Evolutionary conservation across 2,113 vertebrate species (phyloP).

Genomic region (Heloderma charlesbogerti): DNA sequence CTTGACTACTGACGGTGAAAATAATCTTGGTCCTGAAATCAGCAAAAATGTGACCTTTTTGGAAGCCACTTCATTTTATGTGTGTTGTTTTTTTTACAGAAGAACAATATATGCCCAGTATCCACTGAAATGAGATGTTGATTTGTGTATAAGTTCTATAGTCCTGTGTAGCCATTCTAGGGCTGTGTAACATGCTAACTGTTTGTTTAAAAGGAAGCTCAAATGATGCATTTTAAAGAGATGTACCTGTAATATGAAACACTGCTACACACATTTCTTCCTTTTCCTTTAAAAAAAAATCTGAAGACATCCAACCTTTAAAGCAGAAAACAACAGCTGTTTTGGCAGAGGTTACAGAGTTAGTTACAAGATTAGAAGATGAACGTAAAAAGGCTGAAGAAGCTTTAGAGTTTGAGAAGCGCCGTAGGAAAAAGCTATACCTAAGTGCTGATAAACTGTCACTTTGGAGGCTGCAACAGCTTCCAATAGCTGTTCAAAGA

Average conservation of each 20-base stretch:
- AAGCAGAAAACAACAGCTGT: slow-evolving; percentile 80
- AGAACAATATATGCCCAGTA: not conserved
- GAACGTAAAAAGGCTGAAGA: slow-evolving; percentile 83
- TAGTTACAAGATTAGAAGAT: slow-evolving; percentile 86
- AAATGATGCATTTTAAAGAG: slow-evolving; percentile 46
- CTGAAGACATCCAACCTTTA: slow-evolving; percentile 66
- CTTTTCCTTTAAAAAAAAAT: slow-evolving; percentile 56
- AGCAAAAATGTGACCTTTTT: not conserved
- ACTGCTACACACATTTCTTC: not conserved
- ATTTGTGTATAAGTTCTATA: slow-evolving; percentile 19
- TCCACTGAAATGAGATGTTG: not conserved
- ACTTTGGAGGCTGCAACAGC: slow-evolving; percentile 82
- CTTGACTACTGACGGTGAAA: not conserved
- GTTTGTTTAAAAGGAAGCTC: slow-evolving; percentile 14
- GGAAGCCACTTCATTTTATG: not conserved
- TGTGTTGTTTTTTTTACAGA: not conserved
- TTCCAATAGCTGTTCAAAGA: slow-evolving; percentile 79
- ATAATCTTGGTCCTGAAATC: not conserved
- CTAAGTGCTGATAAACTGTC: slow-evolving; percentile 78
- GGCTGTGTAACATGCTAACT: slow-evolving; percentile 1
- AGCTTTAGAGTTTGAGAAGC: slow-evolving; percentile 79
- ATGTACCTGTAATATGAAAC: slow-evolving; percentile 39
- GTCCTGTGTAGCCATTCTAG: not conserved
- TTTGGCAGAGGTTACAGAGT: slow-evolving; percentile 80
- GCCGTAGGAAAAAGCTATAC: slow-evolving; percentile 70